Evolutionary conservation across 2,797 vertebrate species (phyloP), one percentile per base, ranked within the genome.

Genomic region (Orestias chungarensis): DNA sequence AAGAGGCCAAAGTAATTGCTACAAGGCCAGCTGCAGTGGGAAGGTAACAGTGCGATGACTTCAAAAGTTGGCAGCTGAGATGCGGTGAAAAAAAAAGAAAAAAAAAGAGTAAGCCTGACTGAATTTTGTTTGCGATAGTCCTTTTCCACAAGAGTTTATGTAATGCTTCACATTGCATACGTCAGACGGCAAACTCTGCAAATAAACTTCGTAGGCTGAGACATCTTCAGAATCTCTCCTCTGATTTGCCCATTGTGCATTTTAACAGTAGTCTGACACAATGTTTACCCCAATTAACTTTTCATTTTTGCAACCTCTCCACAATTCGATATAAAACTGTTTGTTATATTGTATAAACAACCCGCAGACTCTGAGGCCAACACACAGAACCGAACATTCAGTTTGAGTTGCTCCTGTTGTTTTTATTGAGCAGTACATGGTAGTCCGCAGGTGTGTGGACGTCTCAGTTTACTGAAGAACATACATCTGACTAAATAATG

Each of bases 1-100:
- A 61, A 68, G 82, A 82, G 66, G 68, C 68, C 71, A 80, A 79
- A 68, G 64, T 73, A 75, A 82, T 87, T 81, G 75, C 82, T 73
- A 67, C 81, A 71, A 78, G 72, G 64, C 77, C 81, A 75, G 86
- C 80, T 86, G 85, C 70, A 74, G 65, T 42, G 61, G 54, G 71
- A 70, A 29, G 77, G 23, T 66, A 75, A 81, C 73, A 61, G 73
- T 27, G 57, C 1, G 20, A 46, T 79, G 81, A 86, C 74, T 73
- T 76, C 64, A 46, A 27, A 62, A 81, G 81, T 67, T 87, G 82
- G 76, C 87, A 78, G 75, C 74, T 61, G 40, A 83, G 29, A 23
- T 71, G 31, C 9, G 74, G 47, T 71, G 72, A 72, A 29, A 73
- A 33, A 73, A 80, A 75, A 72, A 29, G 71, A 33, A 73, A 80